Base-by-base conservation (phyloP, 2,797 vertebrate genomes). In the Sebastes kiyomatsui region DNA sequence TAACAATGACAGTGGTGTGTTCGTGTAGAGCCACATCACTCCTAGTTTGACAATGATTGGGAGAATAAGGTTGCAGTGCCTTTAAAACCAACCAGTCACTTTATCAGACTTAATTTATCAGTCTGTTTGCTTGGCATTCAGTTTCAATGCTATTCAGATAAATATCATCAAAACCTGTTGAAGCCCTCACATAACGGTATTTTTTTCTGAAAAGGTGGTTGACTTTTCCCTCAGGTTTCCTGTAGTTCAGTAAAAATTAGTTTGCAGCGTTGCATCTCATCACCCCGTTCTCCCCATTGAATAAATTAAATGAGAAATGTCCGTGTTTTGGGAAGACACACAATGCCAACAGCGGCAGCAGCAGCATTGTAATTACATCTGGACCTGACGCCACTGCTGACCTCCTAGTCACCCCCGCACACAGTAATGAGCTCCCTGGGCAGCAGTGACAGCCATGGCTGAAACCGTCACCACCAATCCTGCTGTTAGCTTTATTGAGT, bases 391-490 rank as follows among this genome's bases (percentile, higher is more conserved):
- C 81, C 79, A 75, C 67, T 25, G 58, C 62, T 89, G 89, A 93
- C 92, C 91, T 85, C 77, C 54, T 72, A 73, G 80, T 90, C 84
- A 85, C 85, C 82, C 72, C 67, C 38, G 33, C 61, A 76, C 64
- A 67, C 83, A 75, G 71, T 94, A 93, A 94, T 93, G 90, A 93
- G 90, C 79, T 94, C 88, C 84, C 85, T 78, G 77, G 88, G 80
- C 88, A 81, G 84, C 87, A 25, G 69, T 70, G 86, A 81, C 86
- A 89, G 78, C 75, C 79, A 54, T 55, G 55, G 28, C 73, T 87
- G 77, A 62, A 81, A 79, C 54, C 59, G 58, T 74, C 72, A 73
- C 73, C 66, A 64, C 35, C 46, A 27, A 14, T 33, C 61, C 64
- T 3, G 6, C 80, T 58, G 74, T 56, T 60, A 73, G n/a, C 11